Evolutionary conservation across 2,797 vertebrate genomes (phyloP).

Genomic region (Hafferia zeledoni): DNA sequence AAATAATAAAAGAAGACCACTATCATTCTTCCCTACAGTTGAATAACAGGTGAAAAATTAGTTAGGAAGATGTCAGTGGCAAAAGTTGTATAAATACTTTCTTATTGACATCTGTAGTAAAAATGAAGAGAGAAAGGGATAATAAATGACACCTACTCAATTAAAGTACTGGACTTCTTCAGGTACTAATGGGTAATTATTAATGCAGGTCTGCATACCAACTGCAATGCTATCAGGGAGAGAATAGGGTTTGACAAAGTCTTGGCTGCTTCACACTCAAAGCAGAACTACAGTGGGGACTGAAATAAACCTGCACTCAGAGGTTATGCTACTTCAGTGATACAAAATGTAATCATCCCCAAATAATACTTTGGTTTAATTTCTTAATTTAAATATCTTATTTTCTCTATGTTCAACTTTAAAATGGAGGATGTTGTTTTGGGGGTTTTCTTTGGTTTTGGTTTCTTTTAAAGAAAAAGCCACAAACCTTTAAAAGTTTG

Average conservation of each 20-base stretch:
- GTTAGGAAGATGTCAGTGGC: neutral
- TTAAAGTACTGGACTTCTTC: neutral
- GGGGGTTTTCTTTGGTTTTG: too few relatives aligned
- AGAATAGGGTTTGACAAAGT: neutral
- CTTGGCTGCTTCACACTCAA: neutral
- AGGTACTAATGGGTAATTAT: neutral
- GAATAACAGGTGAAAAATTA: neutral
- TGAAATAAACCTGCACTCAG: neutral
- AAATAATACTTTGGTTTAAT: neutral
- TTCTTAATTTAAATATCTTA: neutral
- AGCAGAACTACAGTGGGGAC: neutral
- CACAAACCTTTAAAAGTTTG: neutral
- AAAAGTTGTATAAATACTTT: neutral
- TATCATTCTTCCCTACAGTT: neutral
- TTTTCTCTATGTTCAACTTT: neutral
- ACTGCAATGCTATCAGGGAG: neutral
- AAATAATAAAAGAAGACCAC: neutral
- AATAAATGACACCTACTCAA: neutral
- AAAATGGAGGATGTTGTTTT: neutral
- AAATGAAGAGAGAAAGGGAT: neutral
- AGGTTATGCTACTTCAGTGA: neutral
- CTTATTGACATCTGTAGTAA: neutral
- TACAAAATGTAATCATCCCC: neutral
- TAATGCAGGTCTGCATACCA: neutral
- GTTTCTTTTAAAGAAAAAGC: neutral